These are phyloP conservation scores for Chloroceryle aenea DNA, from an alignment of 2,113 vertebrate genomes.

Conservation along the genomic window DNA sequence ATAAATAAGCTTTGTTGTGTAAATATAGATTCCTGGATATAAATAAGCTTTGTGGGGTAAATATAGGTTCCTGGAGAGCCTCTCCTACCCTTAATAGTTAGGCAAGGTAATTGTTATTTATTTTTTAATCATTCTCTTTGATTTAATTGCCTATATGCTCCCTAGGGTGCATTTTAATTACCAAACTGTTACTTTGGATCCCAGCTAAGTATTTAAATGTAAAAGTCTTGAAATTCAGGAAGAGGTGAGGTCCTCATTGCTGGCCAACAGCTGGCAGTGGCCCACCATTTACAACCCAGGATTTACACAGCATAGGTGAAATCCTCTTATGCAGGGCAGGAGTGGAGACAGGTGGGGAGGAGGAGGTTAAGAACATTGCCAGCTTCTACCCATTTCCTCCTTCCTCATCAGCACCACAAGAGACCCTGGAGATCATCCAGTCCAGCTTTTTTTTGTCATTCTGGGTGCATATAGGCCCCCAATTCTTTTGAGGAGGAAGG, in stretches of 20 bases:
- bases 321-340: background rate
- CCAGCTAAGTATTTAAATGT: background rate
- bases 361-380: background rate
- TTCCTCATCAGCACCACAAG: background rate
- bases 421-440: background rate
- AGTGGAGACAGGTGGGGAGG: background rate
- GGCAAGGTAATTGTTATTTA: constrained; percentile 31
- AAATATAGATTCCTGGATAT: constrained; percentile 25
- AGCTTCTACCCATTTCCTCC: background rate
- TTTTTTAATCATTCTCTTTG: constrained; percentile 23
- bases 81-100: constrained; percentile 5
- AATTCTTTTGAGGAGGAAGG: background rate
- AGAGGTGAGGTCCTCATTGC: background rate
- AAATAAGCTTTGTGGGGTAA: constrained; percentile 49
- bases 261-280: background rate
- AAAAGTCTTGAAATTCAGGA: constrained; percentile 3
- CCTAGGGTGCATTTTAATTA: constrained; percentile 30
- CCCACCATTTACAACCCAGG: background rate
- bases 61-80: constrained; percentile 1
- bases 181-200: background rate
- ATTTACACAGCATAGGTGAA: background rate
- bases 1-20: constrained; percentile 48
- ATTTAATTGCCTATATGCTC: constrained; percentile 28
- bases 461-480: background rate
- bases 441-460: background rate